Evolutionary conservation across 2,797 vertebrate species (phyloP).

Genomic region (Xiphophorus birchmanni): DNA sequence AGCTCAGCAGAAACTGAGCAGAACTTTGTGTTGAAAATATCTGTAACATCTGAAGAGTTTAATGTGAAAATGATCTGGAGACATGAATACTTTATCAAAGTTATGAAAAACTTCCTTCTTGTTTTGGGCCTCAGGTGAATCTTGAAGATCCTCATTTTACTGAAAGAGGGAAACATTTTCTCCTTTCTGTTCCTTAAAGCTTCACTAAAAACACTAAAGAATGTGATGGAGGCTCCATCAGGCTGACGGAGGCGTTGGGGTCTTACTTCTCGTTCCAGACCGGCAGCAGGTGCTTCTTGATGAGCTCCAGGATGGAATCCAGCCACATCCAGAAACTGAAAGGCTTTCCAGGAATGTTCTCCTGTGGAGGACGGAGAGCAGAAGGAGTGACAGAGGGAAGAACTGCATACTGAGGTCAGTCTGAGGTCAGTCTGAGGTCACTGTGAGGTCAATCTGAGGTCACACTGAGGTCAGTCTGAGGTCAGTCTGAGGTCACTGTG

Average conservation of each 20-base stretch:
- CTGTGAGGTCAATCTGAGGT: slow-evolving; percentile 41
- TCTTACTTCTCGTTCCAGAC: slow-evolving; percentile 97
- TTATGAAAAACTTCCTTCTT: no score
- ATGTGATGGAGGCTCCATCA: no score
- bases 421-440: slow-evolving; percentile 83
- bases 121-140: no score
- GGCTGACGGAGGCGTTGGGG: background rate
- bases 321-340: slow-evolving; percentile 98
- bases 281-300: slow-evolving; percentile 94
- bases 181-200: no score
- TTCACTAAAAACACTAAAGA: no score
- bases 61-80: no score
- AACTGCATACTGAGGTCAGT: slow-evolving; percentile 58
- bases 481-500: background rate
- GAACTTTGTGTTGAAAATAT: no score
- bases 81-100: no score
- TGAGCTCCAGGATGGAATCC: slow-evolving; percentile 96
- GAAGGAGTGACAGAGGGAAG: background rate
- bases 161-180: no score
- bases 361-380: slow-evolving; percentile 72
- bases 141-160: no score
- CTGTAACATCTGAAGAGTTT: no score
- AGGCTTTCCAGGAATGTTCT: slow-evolving; percentile 92
- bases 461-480: background rate
- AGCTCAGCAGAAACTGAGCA: no score